A percentile compares a stretch with the other conserved stretches of the same genome.
Conservation (phyloP, 2,888 invertebrate genomes). For the Mythimna lalbum region DNA sequence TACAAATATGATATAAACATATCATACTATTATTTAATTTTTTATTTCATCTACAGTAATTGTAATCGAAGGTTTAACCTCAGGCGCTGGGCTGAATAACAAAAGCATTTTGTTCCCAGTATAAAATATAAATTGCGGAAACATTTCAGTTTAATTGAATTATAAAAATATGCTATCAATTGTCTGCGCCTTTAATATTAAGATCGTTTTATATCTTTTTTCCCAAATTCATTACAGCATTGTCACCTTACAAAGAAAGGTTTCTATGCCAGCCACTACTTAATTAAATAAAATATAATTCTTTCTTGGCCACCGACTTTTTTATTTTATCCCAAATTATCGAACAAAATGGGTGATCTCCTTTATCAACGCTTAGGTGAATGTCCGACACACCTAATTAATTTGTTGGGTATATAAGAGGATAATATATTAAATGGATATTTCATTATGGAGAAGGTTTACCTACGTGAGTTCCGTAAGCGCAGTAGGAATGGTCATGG, state of each 20-base stretch:
- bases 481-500: not conserved
- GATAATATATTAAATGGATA: not conserved
- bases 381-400: constrained; percentile 28
- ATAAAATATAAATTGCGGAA: not conserved
- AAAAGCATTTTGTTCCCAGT: not conserved
- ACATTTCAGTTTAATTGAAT: constrained; percentile 8
- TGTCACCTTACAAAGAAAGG: too few relatives aligned
- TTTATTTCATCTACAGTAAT: too few relatives aligned
- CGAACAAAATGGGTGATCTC: too few relatives aligned
- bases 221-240: too few relatives aligned
- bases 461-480: not conserved
- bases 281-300: too few relatives aligned
- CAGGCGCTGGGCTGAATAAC: not conserved
- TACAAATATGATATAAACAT: too few relatives aligned
- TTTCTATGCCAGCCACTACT: too few relatives aligned
- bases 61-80: too few relatives aligned
- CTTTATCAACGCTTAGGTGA: constrained; percentile 18
- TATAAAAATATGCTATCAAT: constrained; percentile 13
- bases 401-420: constrained; percentile 2
- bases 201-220: too few relatives aligned
- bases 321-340: too few relatives aligned
- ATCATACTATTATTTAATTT: too few relatives aligned
- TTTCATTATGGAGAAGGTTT: not conserved
- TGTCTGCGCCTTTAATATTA: constrained; percentile 33
- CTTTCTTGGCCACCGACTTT: too few relatives aligned